Base-by-base conservation (phyloP, 2,888 invertebrate species). In the Entomobrya proxima region DNA sequence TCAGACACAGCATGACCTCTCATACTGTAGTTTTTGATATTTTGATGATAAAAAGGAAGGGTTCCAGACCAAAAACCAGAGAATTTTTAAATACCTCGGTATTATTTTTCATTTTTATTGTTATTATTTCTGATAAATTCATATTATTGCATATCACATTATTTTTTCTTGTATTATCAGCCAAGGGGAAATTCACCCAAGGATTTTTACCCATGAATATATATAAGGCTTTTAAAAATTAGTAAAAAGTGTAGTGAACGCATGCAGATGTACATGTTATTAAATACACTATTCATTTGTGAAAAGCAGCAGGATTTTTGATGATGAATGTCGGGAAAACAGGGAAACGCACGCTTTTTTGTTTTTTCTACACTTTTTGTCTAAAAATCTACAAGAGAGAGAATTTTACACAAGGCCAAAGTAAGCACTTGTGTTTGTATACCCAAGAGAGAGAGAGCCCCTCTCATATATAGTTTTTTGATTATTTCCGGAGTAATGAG, bases 401-500 rank as follows among this genome's bases (percentile, higher is more conserved):
- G 40, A 24, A 40, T 24, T 69, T 32, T 3, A 61, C 61, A 77
- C n/a, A n/a, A n/a, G n/a, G n/a, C n/a, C n/a, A 58, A 77, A 11
- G 27, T 58, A 77, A 11, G 7, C 44, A 40, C 44, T 4, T 61
- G 24, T 35, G 21, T 30, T 2, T 37, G 32, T 32, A 64, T 5
- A 64, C 15, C n/a, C 40, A 40, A 9, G 24, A 69, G 30, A 9
- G 6, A 44, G 27, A 40, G 37, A 69, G 18, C 40, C 40, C 69
- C 24, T 67, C 21, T 37, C 67, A 21, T 27, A 24, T 24, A 69
- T 58, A 61, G 64, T 30, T 74, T 83, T 83, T 83, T 83, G 82
- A 83, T 83, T 83, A 83, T 83, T 83, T 83, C 82, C 82, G 82
- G 82, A 83, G 76, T 83, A 83, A 83, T 83, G 83, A 83, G 76